Conservation (phyloP, 2,888 invertebrate species). For the Aelia acuminata region DNA sequence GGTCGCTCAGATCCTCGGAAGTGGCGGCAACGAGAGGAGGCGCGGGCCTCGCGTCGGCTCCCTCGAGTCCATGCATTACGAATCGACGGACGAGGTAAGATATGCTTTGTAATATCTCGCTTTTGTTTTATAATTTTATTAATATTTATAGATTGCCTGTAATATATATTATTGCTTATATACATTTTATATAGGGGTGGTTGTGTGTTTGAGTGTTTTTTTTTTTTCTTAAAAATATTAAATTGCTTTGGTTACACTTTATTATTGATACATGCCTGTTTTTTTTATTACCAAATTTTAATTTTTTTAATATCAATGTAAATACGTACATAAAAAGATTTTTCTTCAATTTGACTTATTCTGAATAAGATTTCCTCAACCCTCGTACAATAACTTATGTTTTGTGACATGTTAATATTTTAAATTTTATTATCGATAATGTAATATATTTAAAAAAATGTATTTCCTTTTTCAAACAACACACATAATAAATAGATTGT, state of each 20-base stretch:
- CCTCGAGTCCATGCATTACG: constrained; percentile 80
- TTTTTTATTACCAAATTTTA: not conserved
- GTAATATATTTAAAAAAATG: too few species aligned
- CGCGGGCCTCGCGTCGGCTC: constrained; percentile 69
- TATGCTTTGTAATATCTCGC: constrained; percentile 33
- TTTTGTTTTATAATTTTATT: constrained; percentile 66
- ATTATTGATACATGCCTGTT: constrained; percentile 36
- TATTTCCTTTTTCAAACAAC: too few species aligned
- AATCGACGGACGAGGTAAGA: constrained; percentile 81
- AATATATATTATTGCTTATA: constrained; percentile 36
- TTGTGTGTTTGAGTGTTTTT: constrained; percentile 36
- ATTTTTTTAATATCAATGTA: not conserved
- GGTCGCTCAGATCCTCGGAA: constrained; percentile 78
- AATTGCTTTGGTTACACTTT: constrained; percentile 22
- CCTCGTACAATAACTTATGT: too few species aligned
- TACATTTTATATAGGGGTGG: not conserved
- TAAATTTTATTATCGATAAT: too few species aligned
- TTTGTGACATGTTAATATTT: too few species aligned
- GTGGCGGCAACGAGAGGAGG: constrained; percentile 67
- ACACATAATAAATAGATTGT: too few species aligned
- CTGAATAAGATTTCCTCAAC: too few species aligned
- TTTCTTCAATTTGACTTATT: not conserved
- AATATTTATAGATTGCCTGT: constrained; percentile 37
- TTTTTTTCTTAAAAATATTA: constrained; percentile 15
- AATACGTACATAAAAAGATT: not conserved